Base-by-base conservation (phyloP, 2,113 vertebrate species). In the Sylvilagus bachmani region DNA sequence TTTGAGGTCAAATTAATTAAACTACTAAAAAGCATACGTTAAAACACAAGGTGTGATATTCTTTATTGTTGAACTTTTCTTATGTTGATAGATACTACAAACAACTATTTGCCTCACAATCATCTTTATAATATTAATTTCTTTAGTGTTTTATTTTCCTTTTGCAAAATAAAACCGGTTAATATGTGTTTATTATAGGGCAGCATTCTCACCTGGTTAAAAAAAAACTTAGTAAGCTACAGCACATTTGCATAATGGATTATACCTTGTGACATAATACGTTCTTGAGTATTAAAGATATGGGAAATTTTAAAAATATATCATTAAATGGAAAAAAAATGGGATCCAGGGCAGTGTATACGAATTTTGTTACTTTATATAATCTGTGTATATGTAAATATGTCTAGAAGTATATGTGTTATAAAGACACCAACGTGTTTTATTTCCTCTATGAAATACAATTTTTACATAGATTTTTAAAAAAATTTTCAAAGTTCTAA, bases 201-300 rank as follows among this genome's bases (percentile, higher is more conserved):
- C 5, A 69, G 24, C 38, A 53, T 88, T 88, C 25, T 93, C 74
- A 29, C n/a, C 82, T 93, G 49, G 11, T 90, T 29, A 38, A 92
- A 44, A 55, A 74, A 31, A 9, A 6, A 16, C 55, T 89, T n/a
- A 73, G 74, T 79, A 75, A 33, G 66, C 94, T 69, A 67, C 77
- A 87, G 62, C 27, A 10, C 0, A 17, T 33, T 89, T 13, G 25
- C 55, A 38, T 62, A 90, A 1, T 44, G 44, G 38, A 58, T 82
- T 89, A 49, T 86, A 21, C 19, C 53, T 27, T 85, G 11, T 67
- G 3, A 51, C 22, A 49, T 93, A 61, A 91, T 58, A 87, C 5
- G 36, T 83, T 90, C 71, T 75, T 80, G 27, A 85, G 61, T 85
- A 58, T 96, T 86, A 91, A 91, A 84, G 12, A 67, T 87, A 21